Percentiles rank a stretch among this genome's conserved stretches.
Conservation (phyloP, 2,888 invertebrate species). For the Acanthopleura granulata region DNA sequence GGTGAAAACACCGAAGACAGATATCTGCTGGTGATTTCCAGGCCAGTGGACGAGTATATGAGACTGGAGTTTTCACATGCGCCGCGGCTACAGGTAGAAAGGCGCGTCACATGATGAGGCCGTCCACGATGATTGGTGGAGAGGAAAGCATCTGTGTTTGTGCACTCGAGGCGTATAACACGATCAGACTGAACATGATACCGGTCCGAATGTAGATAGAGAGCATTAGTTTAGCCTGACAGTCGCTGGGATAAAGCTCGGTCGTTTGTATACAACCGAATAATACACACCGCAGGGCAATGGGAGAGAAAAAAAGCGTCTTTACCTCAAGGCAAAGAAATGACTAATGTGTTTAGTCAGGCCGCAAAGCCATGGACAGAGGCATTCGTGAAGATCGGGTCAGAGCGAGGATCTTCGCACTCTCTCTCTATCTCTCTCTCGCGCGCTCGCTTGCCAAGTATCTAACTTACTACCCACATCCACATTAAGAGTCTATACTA, state of each 20-base stretch:
- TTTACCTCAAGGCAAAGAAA: slow-evolving; percentile 8
- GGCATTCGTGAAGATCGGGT: no score
- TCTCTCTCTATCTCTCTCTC: no score
- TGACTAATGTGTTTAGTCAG: background rate
- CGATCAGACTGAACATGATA: slow-evolving; percentile 13
- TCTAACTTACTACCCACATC: no score
- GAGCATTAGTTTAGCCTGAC: background rate
- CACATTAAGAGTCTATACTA: no score
- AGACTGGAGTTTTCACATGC: slow-evolving; percentile 9
- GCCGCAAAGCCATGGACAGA: background rate
- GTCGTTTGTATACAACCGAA: background rate
- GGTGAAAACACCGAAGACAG: background rate
- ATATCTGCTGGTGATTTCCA: background rate
- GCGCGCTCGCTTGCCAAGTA: no score
- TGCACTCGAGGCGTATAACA: slow-evolving; percentile 7
- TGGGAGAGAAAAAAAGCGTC: background rate
- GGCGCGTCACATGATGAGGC: slow-evolving; percentile 1
- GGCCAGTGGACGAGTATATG: background rate
- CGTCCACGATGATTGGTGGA: background rate
- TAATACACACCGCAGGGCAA: background rate
- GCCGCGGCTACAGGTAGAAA: slow-evolving; percentile 14
- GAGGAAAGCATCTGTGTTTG: slow-evolving; percentile 14
- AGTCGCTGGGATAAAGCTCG: background rate
- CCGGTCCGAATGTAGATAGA: background rate
- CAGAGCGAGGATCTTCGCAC: no score